These are phyloP conservation scores for Anoura caudifer DNA, from an alignment of 2,113 vertebrate species.

Conservation along the genomic window DNA sequence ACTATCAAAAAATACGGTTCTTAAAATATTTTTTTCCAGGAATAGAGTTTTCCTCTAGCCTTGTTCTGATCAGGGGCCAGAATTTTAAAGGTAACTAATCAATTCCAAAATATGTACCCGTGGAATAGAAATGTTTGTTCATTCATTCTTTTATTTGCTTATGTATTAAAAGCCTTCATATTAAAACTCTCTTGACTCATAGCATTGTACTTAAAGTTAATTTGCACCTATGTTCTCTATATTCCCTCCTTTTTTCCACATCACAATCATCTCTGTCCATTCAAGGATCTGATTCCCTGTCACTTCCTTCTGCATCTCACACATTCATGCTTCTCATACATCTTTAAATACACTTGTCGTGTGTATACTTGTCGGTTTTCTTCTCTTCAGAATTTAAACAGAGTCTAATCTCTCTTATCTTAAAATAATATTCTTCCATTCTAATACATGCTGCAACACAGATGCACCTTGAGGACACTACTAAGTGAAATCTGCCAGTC, in stretches of 20 bases:
- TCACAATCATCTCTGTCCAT: background rate
- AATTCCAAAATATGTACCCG: background rate
- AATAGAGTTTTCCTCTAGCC: background rate
- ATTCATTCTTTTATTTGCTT: background rate
- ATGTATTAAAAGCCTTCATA: background rate
- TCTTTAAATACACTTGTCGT: background rate
- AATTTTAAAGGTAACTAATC: constrained; percentile 7
- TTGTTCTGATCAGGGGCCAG: background rate
- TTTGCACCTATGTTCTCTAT: background rate
- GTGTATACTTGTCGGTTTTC: background rate
- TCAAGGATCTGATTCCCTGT: background rate
- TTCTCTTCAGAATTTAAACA: background rate
- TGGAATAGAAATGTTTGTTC: background rate
- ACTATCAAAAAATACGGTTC: background rate
- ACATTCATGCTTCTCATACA: background rate
- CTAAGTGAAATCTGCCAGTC: background rate
- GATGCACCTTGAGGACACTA: background rate
- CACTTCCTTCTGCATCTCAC: background rate
- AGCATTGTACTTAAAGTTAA: background rate
- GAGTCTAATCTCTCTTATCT: background rate
- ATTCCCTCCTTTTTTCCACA: background rate
- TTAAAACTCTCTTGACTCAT: background rate
- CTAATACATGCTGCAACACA: background rate
- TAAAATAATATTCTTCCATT: background rate
- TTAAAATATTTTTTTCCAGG: background rate